Evolutionary conservation across 2,113 vertebrate species (phyloP).

Genomic region (Ptilonorhynchus violaceus): DNA sequence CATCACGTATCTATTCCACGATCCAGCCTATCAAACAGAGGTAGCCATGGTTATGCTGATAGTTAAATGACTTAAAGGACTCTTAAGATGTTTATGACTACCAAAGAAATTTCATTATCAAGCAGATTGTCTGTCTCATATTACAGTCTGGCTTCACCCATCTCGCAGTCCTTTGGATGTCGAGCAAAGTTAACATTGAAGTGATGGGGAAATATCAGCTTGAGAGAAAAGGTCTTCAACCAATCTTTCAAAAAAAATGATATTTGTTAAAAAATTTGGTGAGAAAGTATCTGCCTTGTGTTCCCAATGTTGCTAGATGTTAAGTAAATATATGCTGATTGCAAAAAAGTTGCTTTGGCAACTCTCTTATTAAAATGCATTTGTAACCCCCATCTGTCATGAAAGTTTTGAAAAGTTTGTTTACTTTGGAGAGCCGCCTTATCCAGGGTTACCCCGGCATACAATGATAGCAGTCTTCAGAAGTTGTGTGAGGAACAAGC

Average conservation of each 20-base stretch:
- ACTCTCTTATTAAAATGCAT: constrained; percentile 83
- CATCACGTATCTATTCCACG: neutral
- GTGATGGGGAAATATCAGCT: constrained; percentile 68
- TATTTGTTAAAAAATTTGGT: constrained; percentile 76
- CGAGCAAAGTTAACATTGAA: constrained; percentile 68
- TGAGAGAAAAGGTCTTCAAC: constrained; percentile 75
- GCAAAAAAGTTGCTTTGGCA: constrained; percentile 79
- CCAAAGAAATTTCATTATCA: constrained; percentile 69
- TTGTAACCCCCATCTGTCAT: constrained; percentile 81
- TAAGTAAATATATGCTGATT: constrained; percentile 83
- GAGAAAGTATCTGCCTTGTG: constrained; percentile 79
- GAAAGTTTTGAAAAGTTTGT: constrained; percentile 86
- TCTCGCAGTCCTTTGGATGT: constrained; percentile 64
- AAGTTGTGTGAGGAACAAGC: constrained; percentile 78
- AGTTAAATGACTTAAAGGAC: constrained; percentile 62
- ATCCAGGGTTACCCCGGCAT: constrained; percentile 81
- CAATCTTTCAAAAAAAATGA: constrained; percentile 67
- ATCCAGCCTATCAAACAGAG: constrained; percentile 35
- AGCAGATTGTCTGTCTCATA: constrained; percentile 63
- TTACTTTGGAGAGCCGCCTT: constrained; percentile 80
- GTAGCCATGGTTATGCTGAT: constrained; percentile 43
- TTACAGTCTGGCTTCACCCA: constrained; percentile 59
- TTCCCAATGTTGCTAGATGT: constrained; percentile 81
- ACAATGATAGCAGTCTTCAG: constrained; percentile 83
- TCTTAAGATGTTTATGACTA: constrained; percentile 68